Evolutionary conservation across 2,888 invertebrate species (phyloP).

Genomic region (Coleophora deauratella): DNA sequence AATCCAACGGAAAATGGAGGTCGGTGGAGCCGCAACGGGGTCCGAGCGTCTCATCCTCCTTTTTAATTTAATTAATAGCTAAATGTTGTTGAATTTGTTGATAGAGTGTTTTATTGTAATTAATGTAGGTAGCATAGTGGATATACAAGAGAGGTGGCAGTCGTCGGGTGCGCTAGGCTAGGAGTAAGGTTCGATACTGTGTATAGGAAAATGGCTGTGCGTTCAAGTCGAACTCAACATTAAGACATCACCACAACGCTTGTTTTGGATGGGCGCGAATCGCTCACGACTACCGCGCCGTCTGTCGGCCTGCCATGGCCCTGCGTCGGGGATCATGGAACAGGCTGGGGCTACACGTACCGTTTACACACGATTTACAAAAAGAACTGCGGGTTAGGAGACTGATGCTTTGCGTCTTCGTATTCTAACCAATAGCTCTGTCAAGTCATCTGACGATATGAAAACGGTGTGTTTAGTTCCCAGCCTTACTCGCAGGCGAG

Average conservation of each 20-base stretch:
- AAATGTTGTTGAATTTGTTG: conserved; percentile 73
- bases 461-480: too few relatives aligned
- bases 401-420: too few relatives aligned
- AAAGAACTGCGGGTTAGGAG: too few relatives aligned
- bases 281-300: conserved; percentile 29
- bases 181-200: conserved; percentile 52
- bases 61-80: conserved; percentile 61
- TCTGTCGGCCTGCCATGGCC: conserved; percentile 18
- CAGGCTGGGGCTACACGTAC: too few relatives aligned
- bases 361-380: too few relatives aligned
- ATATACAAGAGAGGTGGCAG: conserved; percentile 49
- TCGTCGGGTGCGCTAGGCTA: conserved; percentile 53
- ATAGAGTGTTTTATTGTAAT: conserved; percentile 68
- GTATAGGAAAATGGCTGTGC: conserved; percentile 66
- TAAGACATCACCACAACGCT: conserved; percentile 40
- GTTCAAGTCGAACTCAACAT: conserved; percentile 60
- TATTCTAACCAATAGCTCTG: too few relatives aligned
- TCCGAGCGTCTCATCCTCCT: conserved; percentile 43
- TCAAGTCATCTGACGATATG: too few relatives aligned
- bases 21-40: conserved; percentile 13
- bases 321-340: conserved; percentile 3
- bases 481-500: too few relatives aligned
- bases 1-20: conserved; percentile 17
- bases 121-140: conserved; percentile 56
- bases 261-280: conserved; percentile 29